A percentile compares a stretch with the other conserved stretches of the same genome.
These are phyloP conservation scores for Cercopithecus mona DNA, from an alignment of 2,113 vertebrate genomes.

Conservation along the genomic window DNA sequence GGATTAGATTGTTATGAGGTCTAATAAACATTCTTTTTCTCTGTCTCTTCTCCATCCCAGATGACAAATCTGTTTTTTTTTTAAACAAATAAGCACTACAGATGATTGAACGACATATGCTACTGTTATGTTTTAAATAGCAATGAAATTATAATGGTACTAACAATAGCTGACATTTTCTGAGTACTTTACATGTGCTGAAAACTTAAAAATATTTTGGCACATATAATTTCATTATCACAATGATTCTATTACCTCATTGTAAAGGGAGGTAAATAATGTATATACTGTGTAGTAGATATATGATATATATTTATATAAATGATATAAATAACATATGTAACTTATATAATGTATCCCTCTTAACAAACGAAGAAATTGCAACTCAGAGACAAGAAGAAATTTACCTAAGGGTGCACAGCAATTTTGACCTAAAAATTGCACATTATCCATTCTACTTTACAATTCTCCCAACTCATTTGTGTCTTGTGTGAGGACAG, in stretches of 20 bases:
- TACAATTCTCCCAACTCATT: not conserved
- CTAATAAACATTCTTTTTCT: not conserved
- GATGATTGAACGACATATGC: not conserved
- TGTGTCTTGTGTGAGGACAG: not conserved
- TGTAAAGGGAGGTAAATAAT: not conserved
- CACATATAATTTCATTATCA: not conserved
- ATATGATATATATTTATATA: not conserved
- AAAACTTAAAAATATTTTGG: not conserved
- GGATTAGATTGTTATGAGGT: not conserved
- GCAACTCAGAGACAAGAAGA: not conserved
- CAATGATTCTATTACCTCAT: not conserved
- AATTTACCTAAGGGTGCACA: not conserved
- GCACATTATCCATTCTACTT: not conserved
- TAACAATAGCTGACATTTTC: conserved; percentile 25
- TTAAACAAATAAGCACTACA: not conserved
- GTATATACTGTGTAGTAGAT: not conserved
- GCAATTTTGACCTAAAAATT: not conserved
- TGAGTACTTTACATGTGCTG: not conserved
- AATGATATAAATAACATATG: not conserved
- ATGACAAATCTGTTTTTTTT: not conserved
- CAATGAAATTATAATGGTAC: not conserved
- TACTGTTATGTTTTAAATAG: conserved; percentile 6
- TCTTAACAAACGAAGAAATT: conserved; percentile 13
- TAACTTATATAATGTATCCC: not conserved
- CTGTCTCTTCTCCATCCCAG: not conserved